Conservation (phyloP, 2,113 vertebrate genomes). For the Chaenocephalus aceratus region DNA sequence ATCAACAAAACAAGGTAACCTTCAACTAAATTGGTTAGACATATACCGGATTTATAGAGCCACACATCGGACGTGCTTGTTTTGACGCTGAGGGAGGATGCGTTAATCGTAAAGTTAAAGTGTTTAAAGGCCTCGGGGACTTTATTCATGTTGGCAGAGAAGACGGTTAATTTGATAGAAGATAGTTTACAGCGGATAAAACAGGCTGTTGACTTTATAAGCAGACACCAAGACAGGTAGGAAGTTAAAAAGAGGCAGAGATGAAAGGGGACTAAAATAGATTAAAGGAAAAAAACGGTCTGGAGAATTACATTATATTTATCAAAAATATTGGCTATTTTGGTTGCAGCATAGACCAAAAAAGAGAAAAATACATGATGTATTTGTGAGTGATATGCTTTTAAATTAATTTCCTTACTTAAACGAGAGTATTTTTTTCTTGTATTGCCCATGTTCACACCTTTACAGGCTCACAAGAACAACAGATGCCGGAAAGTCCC, state of each 20-base stretch:
- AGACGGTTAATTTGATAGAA: constrained; percentile 36
- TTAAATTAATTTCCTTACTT: background rate
- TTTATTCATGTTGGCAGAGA: constrained; percentile 32
- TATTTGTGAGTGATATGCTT: too few species aligned
- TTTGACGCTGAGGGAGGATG: constrained; percentile 5
- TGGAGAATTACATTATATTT: too few species aligned
- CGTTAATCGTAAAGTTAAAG: constrained; percentile 44
- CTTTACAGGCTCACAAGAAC: background rate
- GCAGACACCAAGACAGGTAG: constrained; percentile 1
- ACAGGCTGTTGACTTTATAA: constrained; percentile 18
- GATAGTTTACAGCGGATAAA: constrained; percentile 34
- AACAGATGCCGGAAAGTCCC: background rate
- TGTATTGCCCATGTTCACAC: background rate
- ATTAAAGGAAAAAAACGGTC: background rate
- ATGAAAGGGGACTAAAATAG: background rate
- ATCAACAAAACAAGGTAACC: constrained; percentile 58
- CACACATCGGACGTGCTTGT: constrained; percentile 26
- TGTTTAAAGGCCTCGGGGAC: constrained; percentile 25
- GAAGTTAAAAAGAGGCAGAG: background rate
- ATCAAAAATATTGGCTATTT: too few species aligned
- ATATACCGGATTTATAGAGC: constrained; percentile 47
- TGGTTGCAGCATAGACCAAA: too few species aligned
- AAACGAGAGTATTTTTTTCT: background rate
- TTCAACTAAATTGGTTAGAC: constrained; percentile 51
- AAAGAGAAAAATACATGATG: too few species aligned